phyloP scores from a whole-genome alignment of 2,888 invertebrate species.

The Malthinus flaveolus region DNA sequence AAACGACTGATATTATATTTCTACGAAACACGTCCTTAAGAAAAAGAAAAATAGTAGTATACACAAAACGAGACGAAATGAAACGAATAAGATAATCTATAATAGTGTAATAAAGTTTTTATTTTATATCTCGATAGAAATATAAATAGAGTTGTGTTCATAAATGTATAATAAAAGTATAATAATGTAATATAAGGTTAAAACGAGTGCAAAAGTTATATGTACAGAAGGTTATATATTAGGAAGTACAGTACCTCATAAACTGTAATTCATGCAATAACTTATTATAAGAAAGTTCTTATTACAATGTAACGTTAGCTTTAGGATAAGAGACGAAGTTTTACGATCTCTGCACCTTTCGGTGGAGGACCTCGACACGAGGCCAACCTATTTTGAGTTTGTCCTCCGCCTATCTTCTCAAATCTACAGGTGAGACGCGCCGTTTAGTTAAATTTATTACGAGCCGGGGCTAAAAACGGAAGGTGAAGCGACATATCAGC shows the following conservation, averaged over 20 bases:
- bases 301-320: slow-evolving; percentile 56
- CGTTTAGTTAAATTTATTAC: slow-evolving; percentile 23
- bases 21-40: neutral
- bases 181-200: slow-evolving; percentile 29
- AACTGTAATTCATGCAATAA: slow-evolving; percentile 61
- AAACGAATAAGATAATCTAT: slow-evolving; percentile 4
- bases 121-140: slow-evolving; percentile 8
- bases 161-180: slow-evolving; percentile 6
- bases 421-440: slow-evolving; percentile 37
- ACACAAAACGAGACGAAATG: neutral
- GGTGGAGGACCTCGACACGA: slow-evolving; percentile 39
- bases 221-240: slow-evolving; percentile 59
- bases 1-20: neutral
- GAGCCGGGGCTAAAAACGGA: slow-evolving; percentile 39
- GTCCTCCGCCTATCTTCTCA: slow-evolving; percentile 42
- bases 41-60: neutral
- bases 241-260: slow-evolving; percentile 59
- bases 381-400: slow-evolving; percentile 34
- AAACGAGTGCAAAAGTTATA: slow-evolving; percentile 56
- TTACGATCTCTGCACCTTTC: slow-evolving; percentile 48
- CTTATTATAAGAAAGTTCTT: slow-evolving; percentile 58
- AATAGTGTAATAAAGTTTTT: slow-evolving; percentile 7
- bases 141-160: slow-evolving; percentile 5
- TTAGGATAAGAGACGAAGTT: slow-evolving; percentile 56
- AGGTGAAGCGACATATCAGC: slow-evolving; percentile 51